phyloP scores from a whole-genome alignment of 1,140 invertebrate species.

The Drosophila insularis region DNA sequence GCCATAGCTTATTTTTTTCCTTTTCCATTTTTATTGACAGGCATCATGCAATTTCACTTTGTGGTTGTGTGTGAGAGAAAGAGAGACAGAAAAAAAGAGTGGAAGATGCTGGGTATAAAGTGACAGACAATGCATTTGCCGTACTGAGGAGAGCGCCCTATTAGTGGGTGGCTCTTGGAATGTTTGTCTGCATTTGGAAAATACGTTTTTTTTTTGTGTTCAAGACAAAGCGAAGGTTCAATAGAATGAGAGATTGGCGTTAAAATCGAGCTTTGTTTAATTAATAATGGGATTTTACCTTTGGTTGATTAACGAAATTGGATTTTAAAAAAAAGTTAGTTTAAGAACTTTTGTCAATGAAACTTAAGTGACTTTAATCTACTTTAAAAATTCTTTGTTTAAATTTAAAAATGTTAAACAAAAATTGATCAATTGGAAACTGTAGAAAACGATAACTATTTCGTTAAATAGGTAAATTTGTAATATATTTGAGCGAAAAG shows the following conservation, averaged over 20 bases:
- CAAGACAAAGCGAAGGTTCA: not conserved
- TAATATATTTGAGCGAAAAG: too few relatives aligned
- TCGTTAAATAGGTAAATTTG: too few relatives aligned
- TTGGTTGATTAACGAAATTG: not conserved
- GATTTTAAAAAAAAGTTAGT: not conserved
- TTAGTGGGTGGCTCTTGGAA: not conserved
- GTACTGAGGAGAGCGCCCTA: not conserved
- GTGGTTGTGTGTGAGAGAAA: constrained; percentile 16
- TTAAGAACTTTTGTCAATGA: too few relatives aligned
- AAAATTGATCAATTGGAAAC: too few relatives aligned
- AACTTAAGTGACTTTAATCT: too few relatives aligned
- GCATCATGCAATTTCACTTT: constrained; percentile 24
- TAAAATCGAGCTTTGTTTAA: not conserved
- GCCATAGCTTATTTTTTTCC: constrained; percentile 5
- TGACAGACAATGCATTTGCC: constrained; percentile 10
- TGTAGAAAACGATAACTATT: too few relatives aligned
- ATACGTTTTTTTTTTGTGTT: not conserved
- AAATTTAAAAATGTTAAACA: too few relatives aligned
- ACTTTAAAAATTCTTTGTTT: too few relatives aligned
- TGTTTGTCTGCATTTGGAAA: not conserved
- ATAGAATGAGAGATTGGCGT: not conserved
- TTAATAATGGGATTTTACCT: not conserved
- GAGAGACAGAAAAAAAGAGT: not conserved
- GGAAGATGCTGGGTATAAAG: not conserved
- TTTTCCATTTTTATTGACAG: constrained; percentile 18